phyloP scores from a whole-genome alignment of 2,888 invertebrate species.

The Eugnorisma glareosa region DNA sequence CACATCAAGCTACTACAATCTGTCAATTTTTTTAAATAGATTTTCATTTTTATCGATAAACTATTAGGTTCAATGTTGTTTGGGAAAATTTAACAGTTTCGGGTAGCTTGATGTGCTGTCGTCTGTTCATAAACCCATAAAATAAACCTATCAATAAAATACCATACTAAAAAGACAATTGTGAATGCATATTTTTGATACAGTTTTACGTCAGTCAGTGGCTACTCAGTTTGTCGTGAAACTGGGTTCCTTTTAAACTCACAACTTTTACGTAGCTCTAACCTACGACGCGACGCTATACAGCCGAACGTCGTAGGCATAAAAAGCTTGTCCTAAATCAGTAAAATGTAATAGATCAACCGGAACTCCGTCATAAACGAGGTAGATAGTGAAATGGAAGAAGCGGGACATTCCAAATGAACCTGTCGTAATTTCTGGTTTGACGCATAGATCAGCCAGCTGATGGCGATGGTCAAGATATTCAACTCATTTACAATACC shows the following conservation, averaged over 20 bases:
- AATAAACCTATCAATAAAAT: neutral
- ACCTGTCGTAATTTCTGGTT: slow-evolving; percentile 14
- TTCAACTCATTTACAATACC: slow-evolving; percentile 6
- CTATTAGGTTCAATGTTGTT: too few relatives aligned
- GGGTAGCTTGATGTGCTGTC: too few relatives aligned
- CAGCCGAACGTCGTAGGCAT: neutral
- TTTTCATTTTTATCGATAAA: too few relatives aligned
- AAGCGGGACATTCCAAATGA: neutral
- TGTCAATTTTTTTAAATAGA: too few relatives aligned
- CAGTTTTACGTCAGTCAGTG: too few relatives aligned
- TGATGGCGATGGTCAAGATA: slow-evolving; percentile 4
- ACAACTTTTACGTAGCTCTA: neutral
- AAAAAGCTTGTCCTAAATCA: neutral
- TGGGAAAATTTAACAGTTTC: too few relatives aligned
- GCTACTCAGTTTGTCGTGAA: neutral
- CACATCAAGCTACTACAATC: too few relatives aligned
- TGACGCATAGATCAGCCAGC: neutral
- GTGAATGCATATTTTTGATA: neutral
- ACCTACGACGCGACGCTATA: neutral
- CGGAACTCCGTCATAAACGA: neutral
- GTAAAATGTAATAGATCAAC: slow-evolving; percentile 3
- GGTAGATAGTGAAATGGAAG: neutral
- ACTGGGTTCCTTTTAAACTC: neutral
- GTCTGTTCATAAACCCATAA: too few relatives aligned
- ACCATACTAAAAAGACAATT: neutral